Conservation (phyloP, 2,888 invertebrate genomes). For the Ophioninae sp. region DNA sequence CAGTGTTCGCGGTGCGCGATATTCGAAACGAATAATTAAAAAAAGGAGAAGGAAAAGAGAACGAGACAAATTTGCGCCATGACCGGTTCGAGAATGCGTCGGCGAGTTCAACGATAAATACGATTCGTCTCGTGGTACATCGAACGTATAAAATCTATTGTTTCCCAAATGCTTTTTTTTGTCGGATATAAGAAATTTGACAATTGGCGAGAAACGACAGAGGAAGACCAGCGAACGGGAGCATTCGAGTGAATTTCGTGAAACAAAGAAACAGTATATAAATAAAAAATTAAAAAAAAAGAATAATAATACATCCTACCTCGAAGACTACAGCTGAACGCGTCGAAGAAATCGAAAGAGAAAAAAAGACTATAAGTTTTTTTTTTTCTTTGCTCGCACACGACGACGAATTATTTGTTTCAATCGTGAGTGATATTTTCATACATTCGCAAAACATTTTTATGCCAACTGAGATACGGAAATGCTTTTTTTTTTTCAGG, state of each 20-base stretch:
- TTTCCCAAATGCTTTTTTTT: neutral
- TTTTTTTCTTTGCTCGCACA: conserved; percentile 20
- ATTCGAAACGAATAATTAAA: conserved; percentile 52
- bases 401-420: conserved; percentile 42
- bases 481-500: conserved; percentile 8
- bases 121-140: conserved; percentile 9
- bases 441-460: conserved; percentile 11
- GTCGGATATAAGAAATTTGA: neutral
- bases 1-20: conserved; percentile 70
- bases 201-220: neutral
- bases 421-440: conserved; percentile 56
- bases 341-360: conserved; percentile 8
- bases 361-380: conserved; percentile 15
- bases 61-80: conserved; percentile 57
- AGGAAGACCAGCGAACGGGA: neutral
- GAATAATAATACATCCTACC: neutral
- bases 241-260: conserved; percentile 38
- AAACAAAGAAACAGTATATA: neutral
- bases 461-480: neutral
- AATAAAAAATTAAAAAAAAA: conserved; percentile 5
- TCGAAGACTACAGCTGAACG: neutral
- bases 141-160: neutral
- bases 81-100: conserved; percentile 50
- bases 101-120: conserved; percentile 30
- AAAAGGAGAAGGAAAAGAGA: conserved; percentile 12